Conservation (phyloP, 2,888 invertebrate species). For the Eremobia ochroleuca region DNA sequence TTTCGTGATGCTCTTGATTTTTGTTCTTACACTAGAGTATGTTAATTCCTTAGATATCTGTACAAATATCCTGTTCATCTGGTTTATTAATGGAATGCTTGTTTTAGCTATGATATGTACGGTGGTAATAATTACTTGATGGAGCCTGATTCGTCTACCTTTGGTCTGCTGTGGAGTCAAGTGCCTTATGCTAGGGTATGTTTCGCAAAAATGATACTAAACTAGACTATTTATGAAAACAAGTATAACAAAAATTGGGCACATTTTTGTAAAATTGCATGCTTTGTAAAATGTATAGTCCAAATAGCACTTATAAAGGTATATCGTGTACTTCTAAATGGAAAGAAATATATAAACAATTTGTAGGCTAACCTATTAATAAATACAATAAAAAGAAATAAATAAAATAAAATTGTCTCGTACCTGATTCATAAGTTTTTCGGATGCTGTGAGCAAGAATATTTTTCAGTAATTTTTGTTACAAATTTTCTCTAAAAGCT, state of each 20-base stretch:
- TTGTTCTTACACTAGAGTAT: neutral
- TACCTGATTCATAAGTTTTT: neutral
- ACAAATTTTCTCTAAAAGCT: neutral
- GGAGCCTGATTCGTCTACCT: constrained; percentile 83
- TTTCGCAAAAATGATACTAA: constrained; percentile 11
- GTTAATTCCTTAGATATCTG: neutral
- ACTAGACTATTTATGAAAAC: neutral
- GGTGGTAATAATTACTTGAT: constrained; percentile 76
- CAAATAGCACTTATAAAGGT: no score
- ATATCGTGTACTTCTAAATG: no score
- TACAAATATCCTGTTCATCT: neutral
- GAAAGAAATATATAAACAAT: no score
- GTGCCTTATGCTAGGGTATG: constrained; percentile 86
- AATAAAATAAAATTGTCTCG: no score
- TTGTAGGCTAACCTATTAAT: no score
- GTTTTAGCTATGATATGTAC: constrained; percentile 85
- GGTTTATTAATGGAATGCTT: constrained; percentile 6
- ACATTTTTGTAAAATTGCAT: neutral
- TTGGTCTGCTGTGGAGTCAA: constrained; percentile 85
- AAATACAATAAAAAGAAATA: no score
- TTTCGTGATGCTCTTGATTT: neutral
- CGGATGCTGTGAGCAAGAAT: no score
- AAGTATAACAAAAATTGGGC: neutral
- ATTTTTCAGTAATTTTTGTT: neutral
- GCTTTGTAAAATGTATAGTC: no score